Evolutionary conservation across 2,797 vertebrate species (phyloP).

Genomic region (Chaunax sp.): DNA sequence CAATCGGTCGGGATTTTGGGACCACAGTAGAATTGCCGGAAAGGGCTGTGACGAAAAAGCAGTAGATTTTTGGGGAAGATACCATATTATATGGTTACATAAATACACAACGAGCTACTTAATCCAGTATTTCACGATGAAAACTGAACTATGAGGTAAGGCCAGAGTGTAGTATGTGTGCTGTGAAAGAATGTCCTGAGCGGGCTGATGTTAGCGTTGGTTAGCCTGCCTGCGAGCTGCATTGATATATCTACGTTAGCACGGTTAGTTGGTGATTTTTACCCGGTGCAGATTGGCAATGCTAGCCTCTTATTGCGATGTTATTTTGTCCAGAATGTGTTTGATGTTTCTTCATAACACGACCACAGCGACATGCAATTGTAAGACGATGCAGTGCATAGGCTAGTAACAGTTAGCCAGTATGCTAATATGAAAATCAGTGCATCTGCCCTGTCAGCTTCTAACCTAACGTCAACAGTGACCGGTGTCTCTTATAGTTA

Average conservation of each 20-base stretch:
- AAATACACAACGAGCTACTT: slow-evolving; percentile 23
- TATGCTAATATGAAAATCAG: slow-evolving; percentile 74
- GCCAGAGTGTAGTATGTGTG: slow-evolving; percentile 33
- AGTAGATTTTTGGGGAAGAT: background rate
- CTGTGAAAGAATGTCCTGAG: slow-evolving; percentile 71
- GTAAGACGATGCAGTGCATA: background rate
- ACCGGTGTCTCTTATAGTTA: background rate
- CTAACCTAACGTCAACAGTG: slow-evolving; percentile 27
- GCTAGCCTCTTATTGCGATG: background rate
- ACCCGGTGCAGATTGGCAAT: background rate
- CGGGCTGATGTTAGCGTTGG: slow-evolving; percentile 71
- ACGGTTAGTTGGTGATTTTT: background rate
- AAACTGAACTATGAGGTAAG: slow-evolving; percentile 85
- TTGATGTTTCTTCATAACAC: background rate
- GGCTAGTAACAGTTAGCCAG: slow-evolving; percentile 43
- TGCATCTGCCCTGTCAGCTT: slow-evolving; percentile 56
- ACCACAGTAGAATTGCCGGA: slow-evolving; percentile 67
- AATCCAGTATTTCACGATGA: slow-evolving; percentile 64
- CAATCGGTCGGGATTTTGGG: slow-evolving; percentile 72
- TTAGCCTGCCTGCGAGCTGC: slow-evolving; percentile 62
- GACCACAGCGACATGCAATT: background rate
- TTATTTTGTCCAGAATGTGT: background rate
- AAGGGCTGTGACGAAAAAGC: slow-evolving; percentile 59
- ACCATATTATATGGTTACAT: slow-evolving; percentile 26
- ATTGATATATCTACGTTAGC: slow-evolving; percentile 5